Conservation (phyloP, 2,888 invertebrate genomes). For the Zygogramma bicolorata region DNA sequence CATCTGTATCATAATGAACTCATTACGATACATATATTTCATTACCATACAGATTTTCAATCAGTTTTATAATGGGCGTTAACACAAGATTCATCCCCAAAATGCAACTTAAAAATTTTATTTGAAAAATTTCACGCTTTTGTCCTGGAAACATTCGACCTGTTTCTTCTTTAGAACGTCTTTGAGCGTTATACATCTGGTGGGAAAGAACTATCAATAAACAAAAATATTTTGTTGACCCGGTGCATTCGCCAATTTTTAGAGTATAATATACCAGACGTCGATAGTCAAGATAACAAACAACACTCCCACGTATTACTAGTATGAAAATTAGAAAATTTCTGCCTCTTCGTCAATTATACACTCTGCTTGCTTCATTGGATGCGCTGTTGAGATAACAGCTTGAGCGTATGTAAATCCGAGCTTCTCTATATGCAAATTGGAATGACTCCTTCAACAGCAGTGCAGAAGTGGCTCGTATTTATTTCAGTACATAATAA, state of each 20-base stretch:
- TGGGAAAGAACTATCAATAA: background rate
- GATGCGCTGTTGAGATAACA: slow-evolving; percentile 8
- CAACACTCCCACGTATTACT: too few species aligned
- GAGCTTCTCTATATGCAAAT: slow-evolving; percentile 13
- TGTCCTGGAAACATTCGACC: too few species aligned
- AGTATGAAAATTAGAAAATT: background rate
- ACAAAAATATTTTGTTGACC: background rate
- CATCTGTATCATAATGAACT: too few species aligned
- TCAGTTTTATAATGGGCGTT: too few species aligned
- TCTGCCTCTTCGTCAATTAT: background rate
- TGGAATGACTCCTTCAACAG: background rate
- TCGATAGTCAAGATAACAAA: background rate
- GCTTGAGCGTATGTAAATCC: slow-evolving; percentile 9
- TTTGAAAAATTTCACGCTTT: too few species aligned
- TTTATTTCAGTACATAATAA: background rate
- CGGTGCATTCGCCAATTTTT: background rate
- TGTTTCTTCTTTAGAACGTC: too few species aligned
- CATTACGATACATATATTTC: too few species aligned
- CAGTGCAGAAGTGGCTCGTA: background rate
- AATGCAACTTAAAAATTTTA: too few species aligned
- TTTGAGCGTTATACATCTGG: too few species aligned
- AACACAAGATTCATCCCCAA: too few species aligned
- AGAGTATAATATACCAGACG: too few species aligned
- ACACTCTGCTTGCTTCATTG: background rate
- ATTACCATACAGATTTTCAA: too few species aligned